Evolutionary conservation across 2,888 invertebrate species (phyloP).

Genomic region (Lasioglossum oenotherae): DNA sequence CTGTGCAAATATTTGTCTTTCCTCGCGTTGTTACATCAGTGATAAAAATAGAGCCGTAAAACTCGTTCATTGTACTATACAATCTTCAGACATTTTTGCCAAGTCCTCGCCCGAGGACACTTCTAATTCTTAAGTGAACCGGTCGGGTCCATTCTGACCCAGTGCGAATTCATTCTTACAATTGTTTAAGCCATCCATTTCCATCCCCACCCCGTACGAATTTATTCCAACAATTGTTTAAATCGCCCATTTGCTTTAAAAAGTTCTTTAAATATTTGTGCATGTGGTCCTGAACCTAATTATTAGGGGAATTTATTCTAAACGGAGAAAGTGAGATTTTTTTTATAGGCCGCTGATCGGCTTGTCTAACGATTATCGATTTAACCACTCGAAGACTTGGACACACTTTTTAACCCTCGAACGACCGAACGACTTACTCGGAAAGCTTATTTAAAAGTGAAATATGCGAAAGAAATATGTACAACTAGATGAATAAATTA

Average conservation of each 20-base stretch:
- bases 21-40: neutral
- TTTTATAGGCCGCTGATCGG: neutral
- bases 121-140: neutral
- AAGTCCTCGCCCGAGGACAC: neutral
- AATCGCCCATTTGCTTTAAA: neutral
- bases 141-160: neutral
- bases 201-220: neutral
- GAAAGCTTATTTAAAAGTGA: neutral
- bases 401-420: neutral
- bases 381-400: neutral
- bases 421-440: neutral
- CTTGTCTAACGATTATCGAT: neutral
- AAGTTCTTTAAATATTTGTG: neutral
- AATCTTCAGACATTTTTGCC: neutral
- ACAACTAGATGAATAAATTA: no score
- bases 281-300: neutral
- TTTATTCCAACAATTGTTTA: neutral
- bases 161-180: neutral
- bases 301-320: neutral
- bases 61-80: neutral
- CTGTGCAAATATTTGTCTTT: neutral
- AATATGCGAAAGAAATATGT: no score
- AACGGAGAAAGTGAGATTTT: neutral
- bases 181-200: neutral
- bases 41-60: neutral